phyloP scores from a whole-genome alignment of 2,888 invertebrate genomes.

The Pyrrhia umbra region DNA sequence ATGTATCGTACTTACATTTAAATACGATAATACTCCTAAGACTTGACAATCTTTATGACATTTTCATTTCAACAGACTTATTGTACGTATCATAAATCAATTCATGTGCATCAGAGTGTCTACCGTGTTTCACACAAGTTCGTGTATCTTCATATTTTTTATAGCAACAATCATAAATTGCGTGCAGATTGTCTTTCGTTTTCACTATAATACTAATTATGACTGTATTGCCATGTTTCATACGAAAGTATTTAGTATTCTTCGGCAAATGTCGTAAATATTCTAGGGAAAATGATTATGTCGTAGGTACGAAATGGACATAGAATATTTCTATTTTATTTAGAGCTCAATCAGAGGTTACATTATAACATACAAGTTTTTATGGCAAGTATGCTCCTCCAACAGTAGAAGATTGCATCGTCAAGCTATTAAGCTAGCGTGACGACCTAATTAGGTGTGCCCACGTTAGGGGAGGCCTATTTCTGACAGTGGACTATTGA shows the following conservation, averaged over 20 bases:
- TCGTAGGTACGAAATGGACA: too few relatives aligned
- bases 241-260: constrained; percentile 6
- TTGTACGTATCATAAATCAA: constrained; percentile 1
- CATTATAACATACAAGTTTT: too few relatives aligned
- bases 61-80: neutral
- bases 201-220: constrained; percentile 15
- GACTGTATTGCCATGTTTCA: neutral
- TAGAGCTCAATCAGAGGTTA: too few relatives aligned
- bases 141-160: constrained; percentile 29
- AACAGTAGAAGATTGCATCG: too few relatives aligned
- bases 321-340: too few relatives aligned
- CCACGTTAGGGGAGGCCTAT: too few relatives aligned
- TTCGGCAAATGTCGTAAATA: neutral
- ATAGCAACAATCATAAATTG: constrained; percentile 40
- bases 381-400: too few relatives aligned
- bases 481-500: too few relatives aligned
- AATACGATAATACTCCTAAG: too few relatives aligned
- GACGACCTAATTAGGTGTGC: too few relatives aligned
- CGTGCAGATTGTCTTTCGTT: constrained; percentile 36
- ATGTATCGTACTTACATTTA: too few relatives aligned
- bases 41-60: neutral
- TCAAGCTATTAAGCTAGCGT: too few relatives aligned
- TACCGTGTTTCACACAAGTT: constrained; percentile 9
- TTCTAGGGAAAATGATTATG: neutral
- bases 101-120: neutral